Evolutionary conservation across 2,113 vertebrate genomes (phyloP).

Genomic region (Gallinago paraguaiae): DNA sequence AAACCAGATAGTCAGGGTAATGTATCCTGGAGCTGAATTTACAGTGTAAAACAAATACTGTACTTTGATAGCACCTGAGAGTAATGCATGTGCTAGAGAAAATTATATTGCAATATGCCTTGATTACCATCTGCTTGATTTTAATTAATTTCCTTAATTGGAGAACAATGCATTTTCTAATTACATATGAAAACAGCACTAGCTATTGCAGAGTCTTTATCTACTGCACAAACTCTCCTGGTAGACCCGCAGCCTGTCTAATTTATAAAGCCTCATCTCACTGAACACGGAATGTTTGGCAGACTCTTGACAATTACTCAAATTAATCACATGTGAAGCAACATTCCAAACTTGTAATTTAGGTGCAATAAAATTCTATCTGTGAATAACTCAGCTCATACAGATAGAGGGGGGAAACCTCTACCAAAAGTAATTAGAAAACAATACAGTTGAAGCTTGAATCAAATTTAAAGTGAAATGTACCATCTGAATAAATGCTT

Average conservation of each 20-base stretch:
- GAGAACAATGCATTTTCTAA: conserved; percentile 64
- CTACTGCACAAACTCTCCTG: conserved; percentile 36
- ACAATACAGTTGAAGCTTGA: conserved; percentile 1
- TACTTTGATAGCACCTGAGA: conserved; percentile 33
- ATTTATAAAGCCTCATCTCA: conserved; percentile 54
- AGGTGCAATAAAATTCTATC: conserved; percentile 56
- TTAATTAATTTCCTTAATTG: conserved; percentile 68
- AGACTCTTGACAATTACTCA: conserved; percentile 63
- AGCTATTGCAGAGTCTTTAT: conserved; percentile 43
- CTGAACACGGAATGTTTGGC: conserved; percentile 37
- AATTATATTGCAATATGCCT: conserved; percentile 57
- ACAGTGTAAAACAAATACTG: conserved; percentile 5
- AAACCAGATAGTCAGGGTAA: background rate
- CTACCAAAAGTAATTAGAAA: conserved; percentile 52
- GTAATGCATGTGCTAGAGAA: conserved; percentile 36
- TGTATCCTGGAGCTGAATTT: conserved; percentile 33
- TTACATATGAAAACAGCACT: conserved; percentile 44
- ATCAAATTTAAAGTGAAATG: conserved; percentile 52
- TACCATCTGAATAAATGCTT: conserved; percentile 18
- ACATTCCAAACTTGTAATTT: conserved; percentile 58
- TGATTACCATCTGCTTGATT: conserved; percentile 52
- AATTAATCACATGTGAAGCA: conserved; percentile 69
- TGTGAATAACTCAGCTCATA: conserved; percentile 42
- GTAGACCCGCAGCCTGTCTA: conserved; percentile 37
- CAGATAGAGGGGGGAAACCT: conserved; percentile 10